Conservation (phyloP, 2,888 invertebrate genomes). For the Phytoseiulus persimilis region DNA sequence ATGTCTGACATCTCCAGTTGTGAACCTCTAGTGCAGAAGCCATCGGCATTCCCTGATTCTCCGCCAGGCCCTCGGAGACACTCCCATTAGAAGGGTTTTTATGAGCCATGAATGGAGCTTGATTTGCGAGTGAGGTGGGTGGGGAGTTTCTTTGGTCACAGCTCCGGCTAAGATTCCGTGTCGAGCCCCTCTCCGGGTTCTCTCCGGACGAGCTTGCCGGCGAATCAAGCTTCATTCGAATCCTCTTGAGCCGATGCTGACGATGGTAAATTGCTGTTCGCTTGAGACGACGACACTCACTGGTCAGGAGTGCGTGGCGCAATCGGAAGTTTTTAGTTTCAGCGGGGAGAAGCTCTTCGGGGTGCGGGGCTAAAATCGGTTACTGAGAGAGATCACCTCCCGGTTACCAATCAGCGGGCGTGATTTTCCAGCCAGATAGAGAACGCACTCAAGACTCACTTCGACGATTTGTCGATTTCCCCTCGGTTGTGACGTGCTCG, state of each 20-base stretch:
- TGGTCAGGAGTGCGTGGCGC: not conserved
- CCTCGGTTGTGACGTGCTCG: not conserved
- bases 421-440: not conserved
- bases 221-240: not conserved
- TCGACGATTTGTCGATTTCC: not conserved
- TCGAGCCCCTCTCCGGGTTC: not conserved
- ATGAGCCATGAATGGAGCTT: not conserved
- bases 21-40: no score
- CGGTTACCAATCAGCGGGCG: not conserved
- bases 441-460: not conserved
- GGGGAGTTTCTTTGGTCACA: not conserved
- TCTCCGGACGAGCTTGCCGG: not conserved
- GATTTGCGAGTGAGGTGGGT: not conserved
- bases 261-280: not conserved
- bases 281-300: not conserved
- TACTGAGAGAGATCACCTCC: not conserved
- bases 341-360: not conserved
- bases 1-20: no score
- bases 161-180: not conserved
- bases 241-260: not conserved
- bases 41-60: not conserved
- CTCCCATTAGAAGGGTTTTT: not conserved
- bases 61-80: not conserved
- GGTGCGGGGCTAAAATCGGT: not conserved
- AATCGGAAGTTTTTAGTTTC: not conserved